Percentiles rank a stretch among this genome's conserved stretches.
Evolutionary conservation across 2,113 vertebrate genomes (phyloP).

Genomic region (Podiceps cristatus): DNA sequence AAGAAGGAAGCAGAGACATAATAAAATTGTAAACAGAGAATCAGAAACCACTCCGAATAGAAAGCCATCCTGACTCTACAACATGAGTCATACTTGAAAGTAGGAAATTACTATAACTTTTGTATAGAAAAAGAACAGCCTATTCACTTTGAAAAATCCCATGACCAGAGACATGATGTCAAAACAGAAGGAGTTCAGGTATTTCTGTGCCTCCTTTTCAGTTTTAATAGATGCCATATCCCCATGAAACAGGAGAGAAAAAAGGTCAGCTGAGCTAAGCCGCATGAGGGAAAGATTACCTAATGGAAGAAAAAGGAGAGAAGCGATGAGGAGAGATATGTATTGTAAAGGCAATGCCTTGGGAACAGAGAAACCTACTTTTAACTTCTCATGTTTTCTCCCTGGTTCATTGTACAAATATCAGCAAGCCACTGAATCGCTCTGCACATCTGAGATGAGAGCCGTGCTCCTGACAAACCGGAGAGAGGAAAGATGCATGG

Average conservation of each 20-base stretch:
- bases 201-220: background rate
- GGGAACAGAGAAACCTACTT: background rate
- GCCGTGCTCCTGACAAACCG: rapidly evolving
- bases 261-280: slow-evolving; percentile 15
- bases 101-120: background rate
- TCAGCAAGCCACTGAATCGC: background rate
- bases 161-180: background rate
- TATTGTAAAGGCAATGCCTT: background rate
- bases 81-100: background rate
- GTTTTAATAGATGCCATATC: background rate
- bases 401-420: background rate
- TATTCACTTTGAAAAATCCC: background rate
- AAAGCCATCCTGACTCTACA: background rate
- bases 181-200: background rate
- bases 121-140: background rate
- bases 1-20: background rate
- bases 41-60: background rate
- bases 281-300: background rate
- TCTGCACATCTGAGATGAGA: background rate
- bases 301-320: background rate
- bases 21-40: background rate
- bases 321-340: background rate
- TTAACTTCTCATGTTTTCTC: background rate
- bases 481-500: background rate
- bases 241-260: background rate